Conservation (phyloP, 2,113 vertebrate species). For the Amblyornis subalaris region DNA sequence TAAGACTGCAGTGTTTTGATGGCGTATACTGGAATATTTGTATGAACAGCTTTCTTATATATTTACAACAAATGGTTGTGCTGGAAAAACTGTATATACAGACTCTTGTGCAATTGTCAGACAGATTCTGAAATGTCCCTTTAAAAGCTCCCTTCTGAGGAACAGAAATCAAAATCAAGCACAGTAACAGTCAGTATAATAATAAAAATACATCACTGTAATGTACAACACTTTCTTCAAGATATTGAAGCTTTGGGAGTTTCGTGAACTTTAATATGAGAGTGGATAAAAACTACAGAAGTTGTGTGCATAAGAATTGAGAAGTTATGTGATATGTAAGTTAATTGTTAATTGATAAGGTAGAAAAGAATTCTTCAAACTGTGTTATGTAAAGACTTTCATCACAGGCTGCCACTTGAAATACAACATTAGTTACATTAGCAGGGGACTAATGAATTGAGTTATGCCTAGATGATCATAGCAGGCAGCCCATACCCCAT, state of each 20-base stretch:
- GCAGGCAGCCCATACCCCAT: neutral
- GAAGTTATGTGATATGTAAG: neutral
- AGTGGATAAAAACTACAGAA: neutral
- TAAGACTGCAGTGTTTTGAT: neutral
- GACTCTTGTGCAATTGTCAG: neutral
- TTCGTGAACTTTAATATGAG: neutral
- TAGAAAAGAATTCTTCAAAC: neutral
- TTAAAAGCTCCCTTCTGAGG: neutral
- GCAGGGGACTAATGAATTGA: conserved; percentile 11
- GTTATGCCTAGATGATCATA: neutral
- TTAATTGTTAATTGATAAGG: neutral
- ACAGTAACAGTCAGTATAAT: neutral
- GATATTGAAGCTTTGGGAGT: neutral
- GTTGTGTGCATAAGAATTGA: neutral
- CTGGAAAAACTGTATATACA: neutral
- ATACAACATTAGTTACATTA: neutral
- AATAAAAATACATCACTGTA: neutral
- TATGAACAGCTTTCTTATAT: neutral
- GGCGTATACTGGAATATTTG: neutral
- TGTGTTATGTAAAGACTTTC: neutral
- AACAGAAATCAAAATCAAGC: neutral
- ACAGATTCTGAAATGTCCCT: neutral
- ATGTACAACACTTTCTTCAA: neutral
- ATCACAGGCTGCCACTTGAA: neutral
- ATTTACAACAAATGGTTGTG: neutral